Percentiles rank a stretch among this genome's conserved stretches.
phyloP scores from a whole-genome alignment of 2,888 invertebrate species.

The Mechanitis messenoides region DNA sequence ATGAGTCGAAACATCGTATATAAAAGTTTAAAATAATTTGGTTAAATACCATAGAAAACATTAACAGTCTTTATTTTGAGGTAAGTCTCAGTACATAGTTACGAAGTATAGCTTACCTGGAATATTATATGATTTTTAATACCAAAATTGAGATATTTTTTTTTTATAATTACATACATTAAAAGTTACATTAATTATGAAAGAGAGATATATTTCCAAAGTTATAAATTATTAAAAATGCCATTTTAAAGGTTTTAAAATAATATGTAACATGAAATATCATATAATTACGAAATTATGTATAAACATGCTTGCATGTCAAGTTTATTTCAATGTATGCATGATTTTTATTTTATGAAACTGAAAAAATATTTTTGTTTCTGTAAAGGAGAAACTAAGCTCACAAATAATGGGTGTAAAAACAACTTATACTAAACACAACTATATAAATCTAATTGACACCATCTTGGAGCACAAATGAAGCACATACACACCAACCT shows the following conservation, averaged over 20 bases:
- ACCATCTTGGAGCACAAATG: neutral
- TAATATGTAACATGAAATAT: neutral
- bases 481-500: neutral
- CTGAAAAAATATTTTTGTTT: neutral
- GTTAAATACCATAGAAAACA: neutral
- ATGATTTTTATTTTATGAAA: neutral
- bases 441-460: slow-evolving; percentile 3
- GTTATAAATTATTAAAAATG: neutral
- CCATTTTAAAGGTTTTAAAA: neutral
- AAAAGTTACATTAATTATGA: neutral
- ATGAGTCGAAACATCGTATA: neutral
- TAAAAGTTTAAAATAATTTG: neutral
- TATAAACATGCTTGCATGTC: too few species aligned
- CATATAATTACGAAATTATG: too few species aligned
- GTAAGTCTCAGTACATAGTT: slow-evolving; percentile 2
- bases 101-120: neutral
- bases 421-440: neutral
- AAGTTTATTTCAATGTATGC: neutral
- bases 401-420: neutral
- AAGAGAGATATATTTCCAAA: neutral
- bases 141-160: neutral
- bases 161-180: neutral
- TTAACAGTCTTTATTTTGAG: slow-evolving; percentile 6
- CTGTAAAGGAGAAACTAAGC: slow-evolving; percentile 7
- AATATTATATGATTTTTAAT: neutral